Percentiles rank a stretch among this genome's conserved stretches.
phyloP scores from a whole-genome alignment of 2,113 vertebrate genomes.

The Pagrus major region DNA sequence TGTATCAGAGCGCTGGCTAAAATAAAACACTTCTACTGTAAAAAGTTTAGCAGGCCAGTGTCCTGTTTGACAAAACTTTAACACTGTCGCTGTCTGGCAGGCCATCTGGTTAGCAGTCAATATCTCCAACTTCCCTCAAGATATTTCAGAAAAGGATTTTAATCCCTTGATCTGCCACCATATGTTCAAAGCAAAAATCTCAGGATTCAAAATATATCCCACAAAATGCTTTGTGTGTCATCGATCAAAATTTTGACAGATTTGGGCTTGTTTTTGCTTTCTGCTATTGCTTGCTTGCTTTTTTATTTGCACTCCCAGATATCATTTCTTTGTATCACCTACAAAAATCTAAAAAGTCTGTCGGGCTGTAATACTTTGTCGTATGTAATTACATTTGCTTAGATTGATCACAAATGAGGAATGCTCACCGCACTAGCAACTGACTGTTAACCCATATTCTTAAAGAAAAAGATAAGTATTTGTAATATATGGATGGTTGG shows the following conservation, averaged over 20 bases:
- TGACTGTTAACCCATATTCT: neutral
- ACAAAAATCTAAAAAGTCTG: too few species aligned
- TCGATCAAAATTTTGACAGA: too few species aligned
- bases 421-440: neutral
- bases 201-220: too few species aligned
- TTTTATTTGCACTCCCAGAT: too few species aligned
- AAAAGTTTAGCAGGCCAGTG: neutral
- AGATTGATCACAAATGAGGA: neutral
- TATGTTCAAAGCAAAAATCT: neutral
- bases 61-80: neutral
- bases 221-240: too few species aligned
- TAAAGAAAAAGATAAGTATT: neutral
- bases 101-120: neutral
- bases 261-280: too few species aligned
- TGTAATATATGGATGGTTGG: neutral
- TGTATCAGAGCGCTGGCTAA: too few species aligned
- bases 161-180: neutral
- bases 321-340: too few species aligned
- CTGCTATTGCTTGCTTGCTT: too few species aligned
- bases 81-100: neutral
- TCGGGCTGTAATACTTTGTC: too few species aligned
- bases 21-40: too few species aligned
- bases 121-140: neutral
- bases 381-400: too few species aligned
- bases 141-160: neutral